Evolutionary conservation across 2,797 vertebrate genomes (phyloP).

Genomic region (Lophotriccus pileatus): DNA sequence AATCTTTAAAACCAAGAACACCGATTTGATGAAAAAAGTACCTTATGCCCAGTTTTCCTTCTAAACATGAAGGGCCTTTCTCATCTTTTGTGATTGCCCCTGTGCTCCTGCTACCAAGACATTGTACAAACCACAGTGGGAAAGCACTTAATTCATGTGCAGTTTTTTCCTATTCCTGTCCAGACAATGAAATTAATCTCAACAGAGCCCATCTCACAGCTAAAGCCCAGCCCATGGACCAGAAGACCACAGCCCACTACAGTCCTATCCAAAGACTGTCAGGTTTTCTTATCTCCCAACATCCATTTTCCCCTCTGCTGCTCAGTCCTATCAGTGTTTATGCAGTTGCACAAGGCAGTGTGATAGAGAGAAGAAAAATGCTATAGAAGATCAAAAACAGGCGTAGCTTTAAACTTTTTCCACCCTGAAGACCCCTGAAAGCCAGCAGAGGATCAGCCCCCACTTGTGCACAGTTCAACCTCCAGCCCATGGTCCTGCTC

Average conservation of each 20-base stretch:
- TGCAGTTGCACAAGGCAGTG: neutral
- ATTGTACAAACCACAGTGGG: neutral
- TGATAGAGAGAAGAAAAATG: neutral
- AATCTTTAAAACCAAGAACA: neutral
- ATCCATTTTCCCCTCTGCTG: neutral
- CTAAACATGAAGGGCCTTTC: neutral
- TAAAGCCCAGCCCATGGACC: neutral
- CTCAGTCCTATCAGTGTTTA: neutral
- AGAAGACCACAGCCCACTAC: neutral
- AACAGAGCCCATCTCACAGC: neutral
- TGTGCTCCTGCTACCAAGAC: neutral
- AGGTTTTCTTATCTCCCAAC: neutral
- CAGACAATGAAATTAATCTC: neutral
- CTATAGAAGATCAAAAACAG: neutral
- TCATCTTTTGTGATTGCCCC: accelerated
- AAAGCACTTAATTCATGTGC: neutral
- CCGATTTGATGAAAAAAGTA: neutral
- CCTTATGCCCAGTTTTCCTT: neutral
- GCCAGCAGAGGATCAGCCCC: neutral
- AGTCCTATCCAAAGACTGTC: neutral
- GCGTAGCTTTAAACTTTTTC: neutral
- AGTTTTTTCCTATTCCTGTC: neutral
- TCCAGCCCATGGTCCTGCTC: neutral
- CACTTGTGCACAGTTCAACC: neutral
- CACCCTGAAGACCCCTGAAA: neutral